These are phyloP conservation scores for Hormaphis cornu DNA, from an alignment of 1,140 invertebrate species.

Conservation along the genomic window DNA sequence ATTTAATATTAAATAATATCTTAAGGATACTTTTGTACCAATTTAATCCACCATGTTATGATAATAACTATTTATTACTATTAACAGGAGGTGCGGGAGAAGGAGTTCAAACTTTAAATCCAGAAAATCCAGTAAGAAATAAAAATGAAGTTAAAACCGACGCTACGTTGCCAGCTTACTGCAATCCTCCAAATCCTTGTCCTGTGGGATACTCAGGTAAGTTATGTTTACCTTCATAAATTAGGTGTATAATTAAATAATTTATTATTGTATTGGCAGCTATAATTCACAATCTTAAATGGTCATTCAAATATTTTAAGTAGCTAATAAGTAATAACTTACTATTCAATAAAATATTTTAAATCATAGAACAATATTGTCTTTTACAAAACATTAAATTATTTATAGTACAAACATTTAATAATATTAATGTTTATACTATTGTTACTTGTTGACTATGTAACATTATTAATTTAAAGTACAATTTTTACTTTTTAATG, in stretches of 20 bases:
- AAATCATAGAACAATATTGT: no score
- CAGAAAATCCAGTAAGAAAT: constrained; percentile 51
- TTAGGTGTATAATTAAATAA: background rate
- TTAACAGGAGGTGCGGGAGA: constrained; percentile 63
- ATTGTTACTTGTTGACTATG: no score
- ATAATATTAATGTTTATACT: no score
- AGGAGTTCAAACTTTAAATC: constrained; percentile 57
- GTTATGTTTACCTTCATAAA: background rate
- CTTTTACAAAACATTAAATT: no score
- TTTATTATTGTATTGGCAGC: background rate
- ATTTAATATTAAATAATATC: no score
- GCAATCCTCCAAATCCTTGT: constrained; percentile 97
- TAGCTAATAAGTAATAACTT: no score
- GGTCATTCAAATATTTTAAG: background rate
- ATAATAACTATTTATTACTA: background rate
- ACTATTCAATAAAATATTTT: no score
- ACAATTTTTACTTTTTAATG: no score
- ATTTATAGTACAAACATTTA: no score
- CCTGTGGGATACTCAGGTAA: constrained; percentile 73
- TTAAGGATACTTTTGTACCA: no score
- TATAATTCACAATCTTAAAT: background rate
- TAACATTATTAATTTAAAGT: no score
- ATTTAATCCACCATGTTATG: background rate
- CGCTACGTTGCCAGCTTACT: constrained; percentile 89
- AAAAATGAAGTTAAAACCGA: constrained; percentile 77